A percentile compares a stretch with the other conserved stretches of the same genome.
Evolutionary conservation across 2,888 invertebrate genomes (phyloP).

Genomic region (Morpho achilles): DNA sequence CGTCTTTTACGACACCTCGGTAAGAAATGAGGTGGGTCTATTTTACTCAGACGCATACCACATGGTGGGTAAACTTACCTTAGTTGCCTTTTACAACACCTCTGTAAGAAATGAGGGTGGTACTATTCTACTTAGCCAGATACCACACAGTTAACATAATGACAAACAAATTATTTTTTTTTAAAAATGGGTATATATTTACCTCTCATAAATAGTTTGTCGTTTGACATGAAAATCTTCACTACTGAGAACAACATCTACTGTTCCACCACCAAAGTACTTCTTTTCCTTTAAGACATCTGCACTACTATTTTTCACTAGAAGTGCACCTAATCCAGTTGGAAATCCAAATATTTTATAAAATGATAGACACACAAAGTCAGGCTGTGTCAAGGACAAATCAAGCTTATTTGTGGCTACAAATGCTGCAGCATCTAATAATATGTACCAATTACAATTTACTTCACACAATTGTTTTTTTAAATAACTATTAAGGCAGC

Average conservation of each 20-base stretch:
- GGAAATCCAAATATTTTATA: constrained; percentile 98
- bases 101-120: too few species aligned
- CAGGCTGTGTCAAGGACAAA: constrained; percentile 85
- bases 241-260: constrained; percentile 88
- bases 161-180: too few species aligned
- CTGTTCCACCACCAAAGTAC: constrained; percentile 97
- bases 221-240: constrained; percentile 86
- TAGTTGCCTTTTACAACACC: too few species aligned
- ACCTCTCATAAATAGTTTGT: constrained; percentile 85
- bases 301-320: constrained; percentile 84
- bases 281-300: constrained; percentile 80
- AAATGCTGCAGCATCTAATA: constrained; percentile 93
- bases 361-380: constrained; percentile 95
- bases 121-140: too few species aligned
- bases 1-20: too few species aligned
- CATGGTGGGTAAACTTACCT: too few species aligned
- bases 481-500: constrained; percentile 68
- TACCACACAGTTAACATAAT: too few species aligned
- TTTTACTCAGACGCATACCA: too few species aligned
- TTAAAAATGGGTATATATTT: background rate
- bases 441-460: constrained; percentile 82
- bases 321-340: constrained; percentile 94
- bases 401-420: constrained; percentile 88
- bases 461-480: constrained; percentile 54
- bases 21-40: too few species aligned